phyloP scores from a whole-genome alignment of 2,797 vertebrate species.

The Salmo trutta region DNA sequence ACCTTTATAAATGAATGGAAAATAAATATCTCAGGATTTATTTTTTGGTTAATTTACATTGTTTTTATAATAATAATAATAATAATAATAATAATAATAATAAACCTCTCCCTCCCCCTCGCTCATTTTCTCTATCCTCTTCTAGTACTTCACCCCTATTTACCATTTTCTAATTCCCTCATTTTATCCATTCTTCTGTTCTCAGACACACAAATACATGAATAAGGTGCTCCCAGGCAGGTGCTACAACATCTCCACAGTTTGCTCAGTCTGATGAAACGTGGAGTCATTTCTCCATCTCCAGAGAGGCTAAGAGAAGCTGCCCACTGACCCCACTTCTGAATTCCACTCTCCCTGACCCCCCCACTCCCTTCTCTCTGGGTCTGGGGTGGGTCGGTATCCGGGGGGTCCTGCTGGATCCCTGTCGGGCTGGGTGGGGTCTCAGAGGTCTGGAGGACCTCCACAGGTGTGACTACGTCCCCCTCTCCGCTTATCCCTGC shows the following conservation, averaged over 20 bases:
- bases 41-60: constrained; percentile 9
- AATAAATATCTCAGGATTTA: constrained; percentile 6
- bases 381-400: background rate
- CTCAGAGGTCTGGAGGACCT: constrained; percentile 16
- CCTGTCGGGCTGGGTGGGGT: background rate
- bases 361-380: background rate
- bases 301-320: constrained; percentile 28
- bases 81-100: too few relatives aligned
- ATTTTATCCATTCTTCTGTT: background rate
- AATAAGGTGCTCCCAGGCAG: background rate
- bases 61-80: too few relatives aligned
- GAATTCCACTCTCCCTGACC: background rate
- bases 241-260: constrained; percentile 54
- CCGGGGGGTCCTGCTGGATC: background rate
- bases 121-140: background rate
- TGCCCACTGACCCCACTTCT: background rate
- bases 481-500: constrained; percentile 8
- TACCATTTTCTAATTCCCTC: background rate
- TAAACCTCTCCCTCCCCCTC: too few relatives aligned
- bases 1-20: background rate
- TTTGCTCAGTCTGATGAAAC: constrained; percentile 52
- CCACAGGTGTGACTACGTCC: constrained; percentile 22
- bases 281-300: constrained; percentile 63
- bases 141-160: too few relatives aligned
- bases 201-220: background rate